phyloP scores from a whole-genome alignment of 2,113 vertebrate species.

The Psilopogon haemacephalus region DNA sequence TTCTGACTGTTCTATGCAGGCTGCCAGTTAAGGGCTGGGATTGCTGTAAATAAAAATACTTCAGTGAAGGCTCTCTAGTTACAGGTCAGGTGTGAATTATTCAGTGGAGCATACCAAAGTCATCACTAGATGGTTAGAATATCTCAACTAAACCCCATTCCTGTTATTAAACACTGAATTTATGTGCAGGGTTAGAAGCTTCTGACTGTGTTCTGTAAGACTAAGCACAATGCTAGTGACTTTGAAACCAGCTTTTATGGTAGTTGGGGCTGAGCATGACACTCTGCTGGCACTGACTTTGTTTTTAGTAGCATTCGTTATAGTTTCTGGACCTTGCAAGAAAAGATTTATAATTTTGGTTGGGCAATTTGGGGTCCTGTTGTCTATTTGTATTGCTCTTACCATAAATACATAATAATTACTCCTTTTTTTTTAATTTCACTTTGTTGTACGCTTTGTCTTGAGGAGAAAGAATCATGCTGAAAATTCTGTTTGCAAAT shows the following conservation, averaged over 20 bases:
- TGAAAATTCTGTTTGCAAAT: background rate
- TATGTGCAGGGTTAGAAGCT: background rate
- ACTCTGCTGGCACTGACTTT: background rate
- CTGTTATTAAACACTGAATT: background rate
- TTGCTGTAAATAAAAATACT: background rate
- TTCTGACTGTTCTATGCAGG: too few relatives aligned
- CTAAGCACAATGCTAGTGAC: accelerated
- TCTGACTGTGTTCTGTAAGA: background rate
- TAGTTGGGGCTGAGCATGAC: accelerated
- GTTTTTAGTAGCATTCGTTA: background rate
- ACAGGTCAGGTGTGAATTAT: background rate
- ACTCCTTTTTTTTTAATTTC: background rate
- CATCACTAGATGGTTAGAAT: background rate
- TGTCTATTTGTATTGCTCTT: background rate
- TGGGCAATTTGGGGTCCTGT: background rate
- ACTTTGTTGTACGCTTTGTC: background rate
- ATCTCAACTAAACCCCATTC: background rate
- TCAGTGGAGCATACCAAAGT: background rate
- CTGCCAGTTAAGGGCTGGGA: background rate
- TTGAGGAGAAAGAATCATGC: background rate
- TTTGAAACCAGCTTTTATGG: background rate
- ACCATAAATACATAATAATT: too few relatives aligned
- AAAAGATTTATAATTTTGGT: background rate
- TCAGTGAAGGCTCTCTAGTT: background rate
- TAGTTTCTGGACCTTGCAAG: background rate